Evolutionary conservation across 1,140 invertebrate genomes (phyloP).

Genomic region (Drosophila parvula): DNA sequence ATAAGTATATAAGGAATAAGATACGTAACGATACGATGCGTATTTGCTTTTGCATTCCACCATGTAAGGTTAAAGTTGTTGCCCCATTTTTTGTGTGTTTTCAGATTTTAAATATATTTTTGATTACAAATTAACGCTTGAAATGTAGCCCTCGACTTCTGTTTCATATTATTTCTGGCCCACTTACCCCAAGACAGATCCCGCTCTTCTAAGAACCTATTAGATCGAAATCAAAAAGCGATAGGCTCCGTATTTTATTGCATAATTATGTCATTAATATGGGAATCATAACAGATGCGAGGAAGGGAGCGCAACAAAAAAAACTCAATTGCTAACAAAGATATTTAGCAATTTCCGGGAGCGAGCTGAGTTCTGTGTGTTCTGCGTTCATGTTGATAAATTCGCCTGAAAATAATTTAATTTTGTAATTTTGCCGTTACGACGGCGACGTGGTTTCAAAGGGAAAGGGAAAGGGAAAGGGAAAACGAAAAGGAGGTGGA

Average conservation of each 20-base stretch:
- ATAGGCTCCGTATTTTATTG: constrained; percentile 56
- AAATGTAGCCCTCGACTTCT: background rate
- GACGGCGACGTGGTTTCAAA: constrained; percentile 20
- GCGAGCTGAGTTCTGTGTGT: constrained; percentile 9
- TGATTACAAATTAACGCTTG: background rate
- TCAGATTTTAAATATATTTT: background rate
- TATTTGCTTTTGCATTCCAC: no score
- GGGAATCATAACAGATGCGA: constrained; percentile 55
- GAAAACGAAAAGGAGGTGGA: background rate
- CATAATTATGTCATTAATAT: constrained; percentile 77
- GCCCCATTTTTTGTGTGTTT: no score
- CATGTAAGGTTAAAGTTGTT: no score
- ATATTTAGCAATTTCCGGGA: constrained; percentile 77
- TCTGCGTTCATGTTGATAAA: constrained; percentile 62
- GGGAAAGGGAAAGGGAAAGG: background rate
- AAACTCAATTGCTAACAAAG: constrained; percentile 71
- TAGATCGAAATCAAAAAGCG: constrained; percentile 47
- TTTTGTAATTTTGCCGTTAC: constrained; percentile 62
- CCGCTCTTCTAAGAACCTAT: constrained; percentile 2
- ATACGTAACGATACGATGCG: no score
- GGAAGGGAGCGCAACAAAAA: constrained; percentile 18
- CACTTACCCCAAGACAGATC: background rate
- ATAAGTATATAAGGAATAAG: no score
- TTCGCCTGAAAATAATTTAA: constrained; percentile 75
- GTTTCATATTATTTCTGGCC: background rate